phyloP scores from a whole-genome alignment of 1,140 invertebrate species.

The Riptortus pedestris region DNA sequence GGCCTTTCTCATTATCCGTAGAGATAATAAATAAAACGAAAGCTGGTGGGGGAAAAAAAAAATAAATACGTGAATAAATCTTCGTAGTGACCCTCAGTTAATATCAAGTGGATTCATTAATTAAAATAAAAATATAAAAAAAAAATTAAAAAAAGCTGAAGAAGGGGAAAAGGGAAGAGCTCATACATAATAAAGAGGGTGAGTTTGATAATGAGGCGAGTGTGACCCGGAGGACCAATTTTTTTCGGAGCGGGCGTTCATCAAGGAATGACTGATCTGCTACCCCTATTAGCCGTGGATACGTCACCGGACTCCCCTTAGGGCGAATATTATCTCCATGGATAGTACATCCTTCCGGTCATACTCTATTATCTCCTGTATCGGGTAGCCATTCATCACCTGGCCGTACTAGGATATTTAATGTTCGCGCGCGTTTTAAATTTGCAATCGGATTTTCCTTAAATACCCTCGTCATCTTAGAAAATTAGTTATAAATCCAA shows the following conservation, averaged over 20 bases:
- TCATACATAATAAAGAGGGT: slow-evolving; percentile 8
- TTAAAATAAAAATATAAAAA: slow-evolving; percentile 5
- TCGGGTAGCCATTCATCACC: no score
- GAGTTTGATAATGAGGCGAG: slow-evolving; percentile 13
- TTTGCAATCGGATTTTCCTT: no score
- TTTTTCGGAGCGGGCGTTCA: slow-evolving; percentile 2
- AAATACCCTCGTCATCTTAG: no score
- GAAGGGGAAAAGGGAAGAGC: background rate
- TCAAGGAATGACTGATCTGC: slow-evolving; percentile 13
- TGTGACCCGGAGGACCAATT: slow-evolving; percentile 1
- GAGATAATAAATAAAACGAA: no score
- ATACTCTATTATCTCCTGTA: no score
- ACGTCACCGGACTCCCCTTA: background rate
- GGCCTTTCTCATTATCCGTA: no score
- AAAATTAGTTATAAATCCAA: no score
- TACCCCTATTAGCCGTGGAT: slow-evolving; percentile 2
- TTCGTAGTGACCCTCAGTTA: background rate
- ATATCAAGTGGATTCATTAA: slow-evolving; percentile 11
- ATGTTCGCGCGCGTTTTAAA: no score
- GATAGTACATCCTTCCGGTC: no score
- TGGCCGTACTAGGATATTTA: no score
- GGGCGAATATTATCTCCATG: background rate
- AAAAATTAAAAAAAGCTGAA: background rate
- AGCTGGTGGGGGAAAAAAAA: no score
- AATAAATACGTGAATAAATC: background rate